Conservation (phyloP, 2,113 vertebrate genomes). For the Thinocorus orbignyianus region DNA sequence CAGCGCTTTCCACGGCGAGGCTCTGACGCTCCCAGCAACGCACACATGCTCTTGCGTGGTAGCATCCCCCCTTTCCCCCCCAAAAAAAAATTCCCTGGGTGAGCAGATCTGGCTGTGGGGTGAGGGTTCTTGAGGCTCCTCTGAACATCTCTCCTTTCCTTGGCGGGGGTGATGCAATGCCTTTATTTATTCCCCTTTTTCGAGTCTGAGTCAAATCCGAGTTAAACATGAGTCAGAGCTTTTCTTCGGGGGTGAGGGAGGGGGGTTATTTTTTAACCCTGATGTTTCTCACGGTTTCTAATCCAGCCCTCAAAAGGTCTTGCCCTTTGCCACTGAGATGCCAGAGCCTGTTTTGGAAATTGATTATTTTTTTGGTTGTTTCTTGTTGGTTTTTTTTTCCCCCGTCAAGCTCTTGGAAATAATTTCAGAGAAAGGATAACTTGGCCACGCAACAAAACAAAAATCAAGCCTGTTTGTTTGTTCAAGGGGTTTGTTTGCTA, state of each 20-base stretch:
- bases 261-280: neutral
- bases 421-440: neutral
- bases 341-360: neutral
- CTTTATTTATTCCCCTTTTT: neutral
- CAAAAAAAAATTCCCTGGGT: neutral
- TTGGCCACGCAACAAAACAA: slow-evolving; percentile 13
- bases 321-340: neutral
- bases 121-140: neutral
- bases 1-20: neutral
- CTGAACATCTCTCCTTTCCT: neutral
- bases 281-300: neutral
- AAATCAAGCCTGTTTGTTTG: slow-evolving; percentile 32
- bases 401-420: slow-evolving; percentile 2
- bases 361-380: neutral
- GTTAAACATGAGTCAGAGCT: neutral
- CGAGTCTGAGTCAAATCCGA: neutral
- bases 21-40: neutral
- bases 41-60: neutral
- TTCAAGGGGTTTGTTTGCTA: neutral
- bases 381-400: neutral
- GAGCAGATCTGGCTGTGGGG: neutral
- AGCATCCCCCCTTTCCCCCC: neutral
- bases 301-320: neutral
- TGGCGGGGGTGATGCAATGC: neutral
- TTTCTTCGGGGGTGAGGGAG: too few species aligned